phyloP scores from a whole-genome alignment of 1,140 invertebrate species.

The Drosophila aff. region DNA sequence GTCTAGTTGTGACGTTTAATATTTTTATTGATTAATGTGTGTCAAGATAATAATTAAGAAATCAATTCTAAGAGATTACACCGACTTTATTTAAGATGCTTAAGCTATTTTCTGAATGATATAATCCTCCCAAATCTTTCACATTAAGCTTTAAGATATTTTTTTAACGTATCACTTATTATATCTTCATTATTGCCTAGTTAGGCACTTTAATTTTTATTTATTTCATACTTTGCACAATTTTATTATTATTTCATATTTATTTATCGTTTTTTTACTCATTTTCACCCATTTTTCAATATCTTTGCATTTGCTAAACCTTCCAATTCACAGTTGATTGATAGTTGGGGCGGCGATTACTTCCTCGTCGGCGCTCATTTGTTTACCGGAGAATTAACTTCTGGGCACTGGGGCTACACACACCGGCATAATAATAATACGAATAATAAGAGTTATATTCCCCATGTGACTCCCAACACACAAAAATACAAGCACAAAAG shows the following conservation, averaged over 20 bases:
- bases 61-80: too few species aligned
- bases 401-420: neutral
- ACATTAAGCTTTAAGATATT: neutral
- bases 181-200: neutral
- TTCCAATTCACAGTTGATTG: slow-evolving; percentile 32
- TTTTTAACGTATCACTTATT: neutral
- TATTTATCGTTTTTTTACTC: neutral
- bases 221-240: too few species aligned
- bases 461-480: slow-evolving; percentile 33
- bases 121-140: neutral
- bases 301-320: slow-evolving; percentile 9
- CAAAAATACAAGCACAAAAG: slow-evolving; percentile 42
- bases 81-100: too few species aligned
- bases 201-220: neutral
- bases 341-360: slow-evolving; percentile 26
- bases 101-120: neutral
- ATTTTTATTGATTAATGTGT: neutral
- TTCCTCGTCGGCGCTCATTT: slow-evolving; percentile 38
- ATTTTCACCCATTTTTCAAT: neutral
- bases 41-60: neutral
- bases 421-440: slow-evolving; percentile 21
- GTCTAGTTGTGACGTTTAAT: neutral
- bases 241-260: neutral
- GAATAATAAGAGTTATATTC: slow-evolving; percentile 1
- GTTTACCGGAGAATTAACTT: slow-evolving; percentile 29